These are phyloP conservation scores for Gastrophysa polygoni DNA, from an alignment of 2,888 invertebrate species.

Conservation along the genomic window DNA sequence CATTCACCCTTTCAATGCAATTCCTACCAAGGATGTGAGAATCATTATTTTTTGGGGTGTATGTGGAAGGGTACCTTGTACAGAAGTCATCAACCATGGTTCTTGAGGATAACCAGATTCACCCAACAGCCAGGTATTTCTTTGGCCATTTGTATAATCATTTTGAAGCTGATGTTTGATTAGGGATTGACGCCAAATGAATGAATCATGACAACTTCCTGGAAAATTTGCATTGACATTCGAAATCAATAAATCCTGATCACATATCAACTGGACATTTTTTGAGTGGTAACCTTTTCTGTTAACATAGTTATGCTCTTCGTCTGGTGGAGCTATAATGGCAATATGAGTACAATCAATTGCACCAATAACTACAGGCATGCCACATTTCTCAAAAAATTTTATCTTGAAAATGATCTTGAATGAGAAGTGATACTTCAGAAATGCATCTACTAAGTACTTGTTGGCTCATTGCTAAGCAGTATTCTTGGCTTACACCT, in stretches of 20 bases:
- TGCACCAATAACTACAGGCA: conserved; percentile 4
- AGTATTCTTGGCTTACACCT: not conserved
- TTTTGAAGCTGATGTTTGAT: conserved; percentile 5
- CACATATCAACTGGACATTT: conserved; percentile 19
- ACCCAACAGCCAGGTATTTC: conserved; percentile 20
- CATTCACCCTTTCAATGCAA: not conserved
- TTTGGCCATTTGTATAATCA: conserved; percentile 4
- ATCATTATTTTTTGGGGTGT: conserved; percentile 14
- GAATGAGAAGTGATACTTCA: not conserved
- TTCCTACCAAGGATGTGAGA: conserved; percentile 1
- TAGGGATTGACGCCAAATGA: conserved; percentile 21
- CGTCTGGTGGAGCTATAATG: conserved; percentile 2
- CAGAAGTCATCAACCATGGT: conserved; percentile 27
- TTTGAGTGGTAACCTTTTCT: conserved; percentile 17
- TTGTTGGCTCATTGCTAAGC: conserved; percentile 1
- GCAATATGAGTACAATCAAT: conserved; percentile 13
- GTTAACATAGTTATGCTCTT: conserved; percentile 17
- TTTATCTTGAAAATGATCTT: not conserved
- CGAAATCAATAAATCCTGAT: conserved; percentile 8
- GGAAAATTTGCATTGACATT: conserved; percentile 12
- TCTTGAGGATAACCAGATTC: conserved; percentile 31
- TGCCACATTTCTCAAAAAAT: not conserved
- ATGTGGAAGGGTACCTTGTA: conserved; percentile 16
- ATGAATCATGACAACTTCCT: conserved; percentile 17
- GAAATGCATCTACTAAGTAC: not conserved